These are phyloP conservation scores for Nomada lathburiana DNA, from an alignment of 2,888 invertebrate species.

Conservation along the genomic window DNA sequence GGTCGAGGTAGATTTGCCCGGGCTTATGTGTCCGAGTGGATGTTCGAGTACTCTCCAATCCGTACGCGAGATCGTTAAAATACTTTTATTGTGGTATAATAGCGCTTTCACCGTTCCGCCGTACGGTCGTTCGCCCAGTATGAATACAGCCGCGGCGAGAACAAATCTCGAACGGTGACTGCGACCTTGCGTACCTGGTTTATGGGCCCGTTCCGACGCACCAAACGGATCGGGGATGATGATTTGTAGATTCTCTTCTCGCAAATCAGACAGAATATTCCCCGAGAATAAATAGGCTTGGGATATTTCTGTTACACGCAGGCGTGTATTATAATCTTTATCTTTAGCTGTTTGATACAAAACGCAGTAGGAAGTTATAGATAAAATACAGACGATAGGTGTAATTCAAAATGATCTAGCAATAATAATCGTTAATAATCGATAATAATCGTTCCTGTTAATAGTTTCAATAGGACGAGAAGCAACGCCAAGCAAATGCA, in stretches of 20 bases:
- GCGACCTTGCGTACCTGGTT: slow-evolving; percentile 51
- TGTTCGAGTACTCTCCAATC: slow-evolving; percentile 56
- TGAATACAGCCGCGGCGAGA: slow-evolving; percentile 28
- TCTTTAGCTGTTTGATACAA: too few relatives aligned
- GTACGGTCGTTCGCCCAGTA: slow-evolving; percentile 74
- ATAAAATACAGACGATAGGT: too few relatives aligned
- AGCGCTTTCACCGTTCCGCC: slow-evolving; percentile 79
- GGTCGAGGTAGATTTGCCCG: slow-evolving; percentile 73
- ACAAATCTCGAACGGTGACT: slow-evolving; percentile 21
- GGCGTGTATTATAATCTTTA: not conserved
- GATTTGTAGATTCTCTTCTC: too few relatives aligned
- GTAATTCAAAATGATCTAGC: too few relatives aligned
- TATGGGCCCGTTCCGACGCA: not conserved
- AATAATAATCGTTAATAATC: too few relatives aligned
- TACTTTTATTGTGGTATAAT: slow-evolving; percentile 79
- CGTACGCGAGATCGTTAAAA: slow-evolving; percentile 73
- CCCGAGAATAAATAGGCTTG: too few relatives aligned
- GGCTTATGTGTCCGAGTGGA: slow-evolving; percentile 45
- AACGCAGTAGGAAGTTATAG: too few relatives aligned
- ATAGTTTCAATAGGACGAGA: not conserved
- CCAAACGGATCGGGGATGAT: not conserved
- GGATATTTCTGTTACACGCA: too few relatives aligned
- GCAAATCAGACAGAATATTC: too few relatives aligned
- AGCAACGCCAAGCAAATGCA: not conserved
- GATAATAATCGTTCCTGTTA: not conserved